Percentiles rank a stretch among this genome's conserved stretches.
phyloP scores from a whole-genome alignment of 2,797 vertebrate genomes.

The Trichosurus vulpecula region DNA sequence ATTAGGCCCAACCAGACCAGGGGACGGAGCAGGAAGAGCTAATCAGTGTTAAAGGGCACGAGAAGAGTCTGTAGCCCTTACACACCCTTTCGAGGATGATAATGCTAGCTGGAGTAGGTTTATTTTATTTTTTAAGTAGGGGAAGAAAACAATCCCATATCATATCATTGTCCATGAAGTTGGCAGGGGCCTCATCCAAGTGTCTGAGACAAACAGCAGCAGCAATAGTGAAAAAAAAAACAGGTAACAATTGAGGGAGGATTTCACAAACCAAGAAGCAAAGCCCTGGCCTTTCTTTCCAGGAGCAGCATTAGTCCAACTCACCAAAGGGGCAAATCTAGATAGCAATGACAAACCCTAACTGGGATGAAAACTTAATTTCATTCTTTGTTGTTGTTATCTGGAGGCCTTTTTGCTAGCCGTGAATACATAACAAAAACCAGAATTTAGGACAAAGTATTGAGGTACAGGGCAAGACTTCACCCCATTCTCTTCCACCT shows the following conservation, averaged over 20 bases:
- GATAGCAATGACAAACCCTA: neutral
- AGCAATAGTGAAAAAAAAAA: no score
- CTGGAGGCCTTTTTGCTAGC: neutral
- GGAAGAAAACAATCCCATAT: neutral
- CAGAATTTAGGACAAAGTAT: neutral
- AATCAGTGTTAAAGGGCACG: neutral
- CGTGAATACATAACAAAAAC: neutral
- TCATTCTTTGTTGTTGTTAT: neutral
- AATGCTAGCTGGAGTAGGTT: neutral
- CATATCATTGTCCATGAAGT: neutral
- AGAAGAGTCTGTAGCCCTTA: neutral
- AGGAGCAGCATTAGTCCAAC: neutral
- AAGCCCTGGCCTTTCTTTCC: neutral
- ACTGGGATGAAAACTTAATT: neutral
- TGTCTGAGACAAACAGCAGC: neutral
- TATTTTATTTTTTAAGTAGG: slow-evolving; percentile 59
- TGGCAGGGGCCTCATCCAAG: no score
- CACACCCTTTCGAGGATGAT: neutral
- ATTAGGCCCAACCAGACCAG: slow-evolving; percentile 1
- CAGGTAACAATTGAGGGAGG: neutral
- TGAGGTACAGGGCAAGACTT: neutral
- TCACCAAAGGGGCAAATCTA: neutral
- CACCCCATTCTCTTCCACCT: neutral
- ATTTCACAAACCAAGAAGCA: neutral
- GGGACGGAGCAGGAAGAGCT: neutral